A percentile compares a stretch with the other conserved stretches of the same genome.
Conservation (phyloP, 1,140 invertebrate genomes). For the Trigoniulus corallinus region DNA sequence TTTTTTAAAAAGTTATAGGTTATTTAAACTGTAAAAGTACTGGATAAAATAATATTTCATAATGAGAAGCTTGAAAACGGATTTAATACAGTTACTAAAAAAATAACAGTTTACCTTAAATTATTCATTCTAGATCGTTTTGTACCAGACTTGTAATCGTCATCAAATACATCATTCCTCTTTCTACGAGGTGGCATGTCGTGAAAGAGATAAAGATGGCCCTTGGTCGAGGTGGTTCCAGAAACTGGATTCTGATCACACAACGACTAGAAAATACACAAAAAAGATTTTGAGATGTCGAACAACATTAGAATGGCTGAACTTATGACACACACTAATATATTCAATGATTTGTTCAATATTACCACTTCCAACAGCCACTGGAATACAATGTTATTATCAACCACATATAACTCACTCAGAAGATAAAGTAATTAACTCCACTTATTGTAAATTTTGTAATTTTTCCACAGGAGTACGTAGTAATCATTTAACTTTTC, state of each 20-base stretch:
- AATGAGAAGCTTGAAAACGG: neutral
- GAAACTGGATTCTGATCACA: too few relatives aligned
- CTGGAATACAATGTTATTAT: neutral
- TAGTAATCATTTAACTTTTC: too few relatives aligned
- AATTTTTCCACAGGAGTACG: too few relatives aligned
- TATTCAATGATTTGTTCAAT: too few relatives aligned
- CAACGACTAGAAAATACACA: too few relatives aligned
- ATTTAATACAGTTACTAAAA: neutral
- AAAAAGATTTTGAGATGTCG: too few relatives aligned
- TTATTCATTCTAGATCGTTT: neutral
- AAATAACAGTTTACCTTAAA: neutral
- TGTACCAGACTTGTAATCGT: neutral
- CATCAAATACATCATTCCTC: neutral
- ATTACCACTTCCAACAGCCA: conserved; percentile 1
- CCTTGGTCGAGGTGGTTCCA: too few relatives aligned
- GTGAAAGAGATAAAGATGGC: neutral
- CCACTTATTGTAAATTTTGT: too few relatives aligned
- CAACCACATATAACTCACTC: too few relatives aligned
- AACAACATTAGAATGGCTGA: too few relatives aligned
- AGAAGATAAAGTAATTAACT: too few relatives aligned
- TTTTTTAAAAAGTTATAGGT: neutral
- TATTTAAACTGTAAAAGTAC: neutral
- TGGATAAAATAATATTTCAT: neutral
- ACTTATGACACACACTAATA: too few relatives aligned
- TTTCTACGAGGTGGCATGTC: conserved; percentile 4